A percentile compares a stretch with the other conserved stretches of the same genome.
Conservation (phyloP, 2,888 invertebrate species). For the Mythimna ferrago region DNA sequence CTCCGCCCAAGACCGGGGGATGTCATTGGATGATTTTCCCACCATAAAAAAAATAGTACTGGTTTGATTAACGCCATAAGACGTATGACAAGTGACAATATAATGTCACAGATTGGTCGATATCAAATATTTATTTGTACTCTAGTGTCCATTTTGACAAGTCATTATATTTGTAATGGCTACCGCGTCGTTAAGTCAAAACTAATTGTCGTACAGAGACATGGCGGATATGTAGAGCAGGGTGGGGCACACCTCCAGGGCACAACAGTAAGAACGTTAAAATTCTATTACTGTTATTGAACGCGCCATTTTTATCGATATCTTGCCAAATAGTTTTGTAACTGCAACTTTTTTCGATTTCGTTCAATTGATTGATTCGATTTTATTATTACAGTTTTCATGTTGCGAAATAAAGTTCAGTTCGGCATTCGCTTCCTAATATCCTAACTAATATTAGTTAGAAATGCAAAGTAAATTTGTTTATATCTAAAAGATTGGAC, state of each 20-base stretch:
- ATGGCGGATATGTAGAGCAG: constrained; percentile 31
- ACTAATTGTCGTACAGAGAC: constrained; percentile 29
- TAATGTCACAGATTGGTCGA: constrained; percentile 1
- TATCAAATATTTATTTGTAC: constrained; percentile 22
- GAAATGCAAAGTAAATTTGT: no score
- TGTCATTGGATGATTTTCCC: no score
- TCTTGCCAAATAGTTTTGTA: constrained; percentile 27
- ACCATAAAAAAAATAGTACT: no score
- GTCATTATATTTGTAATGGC: constrained; percentile 28
- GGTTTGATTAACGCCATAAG: not conserved
- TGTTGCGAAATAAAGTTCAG: not conserved
- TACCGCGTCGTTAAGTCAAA: constrained; percentile 13
- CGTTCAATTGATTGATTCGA: constrained; percentile 18
- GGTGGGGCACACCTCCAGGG: constrained; percentile 40
- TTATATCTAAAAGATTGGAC: not conserved
- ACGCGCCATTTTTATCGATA: constrained; percentile 1
- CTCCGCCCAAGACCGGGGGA: no score
- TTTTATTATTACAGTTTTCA: constrained; percentile 3
- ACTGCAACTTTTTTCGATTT: not conserved
- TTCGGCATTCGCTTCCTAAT: no score
- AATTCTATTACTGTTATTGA: constrained; percentile 33
- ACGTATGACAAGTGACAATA: constrained; percentile 16
- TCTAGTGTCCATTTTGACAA: constrained; percentile 42
- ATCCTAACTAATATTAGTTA: no score
- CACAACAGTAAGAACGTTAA: constrained; percentile 20